A percentile compares a stretch with the other conserved stretches of the same genome.
Evolutionary conservation across 2,113 vertebrate species (phyloP).

Genomic region (Australoheros scitulus): DNA sequence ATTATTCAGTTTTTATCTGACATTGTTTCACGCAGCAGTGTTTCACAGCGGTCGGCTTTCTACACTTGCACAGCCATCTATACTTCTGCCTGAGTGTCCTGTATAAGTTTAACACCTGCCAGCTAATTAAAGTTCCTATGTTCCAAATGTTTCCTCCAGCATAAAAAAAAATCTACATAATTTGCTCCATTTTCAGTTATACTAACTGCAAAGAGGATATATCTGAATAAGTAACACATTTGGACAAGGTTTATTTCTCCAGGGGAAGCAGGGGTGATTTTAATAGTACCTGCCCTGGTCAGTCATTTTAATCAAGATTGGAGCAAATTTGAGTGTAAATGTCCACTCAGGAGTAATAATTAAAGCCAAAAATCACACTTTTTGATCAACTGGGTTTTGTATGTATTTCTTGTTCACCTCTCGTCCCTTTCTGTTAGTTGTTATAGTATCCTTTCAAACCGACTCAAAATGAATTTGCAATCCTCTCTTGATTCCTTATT

Average conservation of each 20-base stretch:
- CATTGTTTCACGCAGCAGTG: too few relatives aligned
- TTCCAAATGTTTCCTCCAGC: too few relatives aligned
- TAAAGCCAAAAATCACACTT: background rate
- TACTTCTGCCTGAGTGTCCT: too few relatives aligned
- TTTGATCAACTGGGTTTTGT: background rate
- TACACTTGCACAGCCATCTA: too few relatives aligned
- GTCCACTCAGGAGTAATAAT: background rate
- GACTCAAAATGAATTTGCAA: background rate
- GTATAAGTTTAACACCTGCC: too few relatives aligned
- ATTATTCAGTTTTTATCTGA: background rate
- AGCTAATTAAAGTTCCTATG: too few relatives aligned
- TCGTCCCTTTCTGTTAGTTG: background rate
- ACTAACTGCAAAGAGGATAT: background rate
- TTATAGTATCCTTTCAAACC: background rate
- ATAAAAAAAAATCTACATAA: background rate
- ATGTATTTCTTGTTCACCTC: too few relatives aligned
- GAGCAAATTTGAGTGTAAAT: background rate
- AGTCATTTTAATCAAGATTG: background rate
- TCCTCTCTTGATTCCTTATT: background rate
- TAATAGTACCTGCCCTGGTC: background rate
- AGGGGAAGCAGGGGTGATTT: background rate
- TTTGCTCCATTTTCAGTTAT: background rate
- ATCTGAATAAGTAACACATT: background rate
- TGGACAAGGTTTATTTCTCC: background rate
- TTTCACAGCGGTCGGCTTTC: too few relatives aligned